Evolutionary conservation across 2,113 vertebrate genomes (phyloP), one percentile per base, ranked within the genome.

Genomic region (Pseudopodoces humilis): DNA sequence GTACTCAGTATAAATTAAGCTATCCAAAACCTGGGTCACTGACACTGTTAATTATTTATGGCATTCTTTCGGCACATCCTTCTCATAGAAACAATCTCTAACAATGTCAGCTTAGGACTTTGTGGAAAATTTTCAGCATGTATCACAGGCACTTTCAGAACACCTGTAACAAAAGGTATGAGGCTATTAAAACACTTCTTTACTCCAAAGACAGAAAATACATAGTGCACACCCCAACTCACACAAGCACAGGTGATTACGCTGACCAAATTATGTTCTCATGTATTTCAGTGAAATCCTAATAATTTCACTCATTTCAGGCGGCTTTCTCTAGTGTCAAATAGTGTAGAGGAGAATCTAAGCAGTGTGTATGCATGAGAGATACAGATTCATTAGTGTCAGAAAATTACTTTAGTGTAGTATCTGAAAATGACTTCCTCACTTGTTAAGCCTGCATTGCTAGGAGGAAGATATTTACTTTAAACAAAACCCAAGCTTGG

Each of bases 381-480:
- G 15, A 74, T 67, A 58, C 35, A 83, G 58, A 92, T 84, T 83
- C 55, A 65, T 59, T 75, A 88, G 56, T 50, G 43, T 88, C 71
- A 77, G 63, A 89, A 88, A 95, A 92, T 37, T 12, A 70, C 24
- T 72, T 80, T 12, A 87, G 39, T 28, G 44, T n/a, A 77, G 82
- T 81, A 64, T 59, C 64, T 90, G 85, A 64, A 94, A 93, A 94
- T 75, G 0, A 83, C 79, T 93, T 91, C 50, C 83, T 92, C 88
- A 70, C 53, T 93, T 94, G 88, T 52, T 81, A 94, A 95, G 87
- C 55, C 64, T 83, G 79, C 39, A 64, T 94, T 30, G 31, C 90
- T 85, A 95, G 69, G 15, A 94, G 80, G 31, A 88, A 81, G 64
- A 75, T 88, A 90, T 77, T 96, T 93, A 94, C 85, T 86, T 94